Base-by-base conservation (phyloP, 2,113 vertebrate species). In the Caranx ignobilis region DNA sequence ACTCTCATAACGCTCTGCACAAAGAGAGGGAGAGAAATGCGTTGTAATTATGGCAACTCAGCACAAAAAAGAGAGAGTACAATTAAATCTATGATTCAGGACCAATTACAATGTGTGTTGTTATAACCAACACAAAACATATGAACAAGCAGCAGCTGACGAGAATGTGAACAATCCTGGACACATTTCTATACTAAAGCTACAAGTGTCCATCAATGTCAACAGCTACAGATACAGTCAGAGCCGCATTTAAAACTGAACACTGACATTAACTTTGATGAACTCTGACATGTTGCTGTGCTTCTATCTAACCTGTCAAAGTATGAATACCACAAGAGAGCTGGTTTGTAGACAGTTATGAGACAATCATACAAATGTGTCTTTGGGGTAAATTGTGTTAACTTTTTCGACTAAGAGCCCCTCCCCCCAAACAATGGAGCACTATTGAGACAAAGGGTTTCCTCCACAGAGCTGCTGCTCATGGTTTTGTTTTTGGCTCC, bases 11-110 rank as follows among this genome's bases (percentile, higher is more conserved):
- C 15, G 26, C 19, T 11, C 34, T 8, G 16, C n/a, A 71, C 50
- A 68, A 48, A 64, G 45, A 37, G 13, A 32, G 48, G 45, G 12
- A 43, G 63, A 32, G 48, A 63, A 65, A 21, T 12, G 48, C 1
- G 43, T 35, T 54, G 31, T 47, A 31, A 48, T 48, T 48, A 48
- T 48, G 47, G 6, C 2, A 48, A 45, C 56, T 79, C 11, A 54
- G 60, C 73, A 43, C n/a, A 77, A 32, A 56, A 60, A 56, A 77
- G 32, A 56, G 55, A 56, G 37, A 45, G 48, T 6, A 37, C 31
- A 32, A 57, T 75, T 37, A 60, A 56, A 67, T 41, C 26, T 13
- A 31, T 8, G 8, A 71, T 47, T 61, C 39, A 41, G 13, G 31
- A 35, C 45, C 19, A 16, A 21, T 70, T 61, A 64, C 48, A 35